A percentile compares a stretch with the other conserved stretches of the same genome.
Conservation (phyloP, 2,113 vertebrate genomes). For the Erpornis zantholeuca region DNA sequence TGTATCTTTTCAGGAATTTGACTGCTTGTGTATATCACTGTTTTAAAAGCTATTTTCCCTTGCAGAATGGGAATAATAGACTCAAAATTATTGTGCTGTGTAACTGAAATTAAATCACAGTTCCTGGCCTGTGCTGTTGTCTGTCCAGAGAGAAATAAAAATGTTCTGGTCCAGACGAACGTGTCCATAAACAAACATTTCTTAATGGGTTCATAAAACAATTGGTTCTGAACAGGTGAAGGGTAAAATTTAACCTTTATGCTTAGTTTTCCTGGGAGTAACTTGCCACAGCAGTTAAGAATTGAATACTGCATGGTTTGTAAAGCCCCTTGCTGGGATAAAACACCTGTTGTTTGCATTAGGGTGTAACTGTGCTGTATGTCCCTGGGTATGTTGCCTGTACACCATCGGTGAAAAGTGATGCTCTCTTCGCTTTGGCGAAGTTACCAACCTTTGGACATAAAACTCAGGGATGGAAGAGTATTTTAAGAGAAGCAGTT, state of each 20-base stretch:
- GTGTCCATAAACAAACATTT: background rate
- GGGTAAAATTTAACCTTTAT: constrained; percentile 30
- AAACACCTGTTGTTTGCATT: background rate
- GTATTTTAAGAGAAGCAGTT: background rate
- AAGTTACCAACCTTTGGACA: background rate
- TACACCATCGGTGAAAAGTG: background rate
- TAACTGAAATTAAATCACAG: background rate
- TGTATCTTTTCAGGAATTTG: background rate
- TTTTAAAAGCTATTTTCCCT: background rate
- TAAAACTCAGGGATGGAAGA: background rate
- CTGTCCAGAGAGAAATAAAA: background rate
- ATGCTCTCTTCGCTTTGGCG: background rate
- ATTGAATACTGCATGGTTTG: background rate
- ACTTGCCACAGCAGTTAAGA: background rate
- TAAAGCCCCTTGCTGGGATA: background rate
- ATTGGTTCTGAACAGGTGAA: constrained; percentile 33
- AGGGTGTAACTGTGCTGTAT: background rate
- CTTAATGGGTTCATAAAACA: background rate
- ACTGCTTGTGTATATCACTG: background rate
- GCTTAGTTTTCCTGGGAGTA: constrained; percentile 13
- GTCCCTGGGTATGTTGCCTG: background rate
- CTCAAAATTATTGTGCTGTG: background rate
- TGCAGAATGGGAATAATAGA: background rate
- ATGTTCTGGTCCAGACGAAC: background rate
- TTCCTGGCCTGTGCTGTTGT: background rate